Percentiles rank a stretch among this genome's conserved stretches.
Evolutionary conservation across 2,888 invertebrate genomes (phyloP).

Genomic region (Tiphia femorata): DNA sequence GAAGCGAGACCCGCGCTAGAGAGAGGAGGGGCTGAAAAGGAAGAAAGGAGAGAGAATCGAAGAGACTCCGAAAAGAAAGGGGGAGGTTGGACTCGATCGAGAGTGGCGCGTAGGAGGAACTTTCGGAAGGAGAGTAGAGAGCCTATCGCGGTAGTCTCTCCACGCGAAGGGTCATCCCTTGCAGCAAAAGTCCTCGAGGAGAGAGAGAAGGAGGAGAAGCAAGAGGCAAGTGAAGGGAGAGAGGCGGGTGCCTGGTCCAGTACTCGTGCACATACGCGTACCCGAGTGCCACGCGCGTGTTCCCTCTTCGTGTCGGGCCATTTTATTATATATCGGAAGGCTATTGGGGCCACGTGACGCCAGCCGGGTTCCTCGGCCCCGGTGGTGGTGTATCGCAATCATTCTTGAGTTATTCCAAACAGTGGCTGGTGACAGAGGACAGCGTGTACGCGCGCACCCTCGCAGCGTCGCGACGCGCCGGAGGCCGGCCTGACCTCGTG

Average conservation of each 20-base stretch:
- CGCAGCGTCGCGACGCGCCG: not conserved
- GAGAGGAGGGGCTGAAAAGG: not conserved
- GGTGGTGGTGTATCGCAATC: conserved; percentile 60
- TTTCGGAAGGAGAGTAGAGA: not conserved
- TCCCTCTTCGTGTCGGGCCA: conserved; percentile 15
- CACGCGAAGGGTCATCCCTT: not conserved
- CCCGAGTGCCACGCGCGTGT: conserved; percentile 14
- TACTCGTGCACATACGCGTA: not conserved
- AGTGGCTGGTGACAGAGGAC: conserved; percentile 36
- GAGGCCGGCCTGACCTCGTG: conserved; percentile 31
- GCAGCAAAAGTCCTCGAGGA: not conserved
- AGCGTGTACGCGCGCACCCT: conserved; percentile 3
- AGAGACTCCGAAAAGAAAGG: not conserved
- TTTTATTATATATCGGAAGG: conserved; percentile 52
- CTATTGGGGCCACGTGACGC: conserved; percentile 64
- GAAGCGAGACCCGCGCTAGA: not conserved
- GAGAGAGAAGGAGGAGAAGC: not conserved
- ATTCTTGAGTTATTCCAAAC: conserved; percentile 66
- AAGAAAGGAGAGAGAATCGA: not conserved
- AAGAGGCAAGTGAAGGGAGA: not conserved
- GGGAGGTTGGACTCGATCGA: too few species aligned
- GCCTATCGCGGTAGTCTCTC: not conserved
- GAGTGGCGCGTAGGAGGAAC: not conserved
- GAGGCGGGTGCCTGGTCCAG: too few species aligned
- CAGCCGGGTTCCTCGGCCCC: conserved; percentile 29